Evolutionary conservation across 2,888 invertebrate species (phyloP).

Genomic region (Apeira syringaria): DNA sequence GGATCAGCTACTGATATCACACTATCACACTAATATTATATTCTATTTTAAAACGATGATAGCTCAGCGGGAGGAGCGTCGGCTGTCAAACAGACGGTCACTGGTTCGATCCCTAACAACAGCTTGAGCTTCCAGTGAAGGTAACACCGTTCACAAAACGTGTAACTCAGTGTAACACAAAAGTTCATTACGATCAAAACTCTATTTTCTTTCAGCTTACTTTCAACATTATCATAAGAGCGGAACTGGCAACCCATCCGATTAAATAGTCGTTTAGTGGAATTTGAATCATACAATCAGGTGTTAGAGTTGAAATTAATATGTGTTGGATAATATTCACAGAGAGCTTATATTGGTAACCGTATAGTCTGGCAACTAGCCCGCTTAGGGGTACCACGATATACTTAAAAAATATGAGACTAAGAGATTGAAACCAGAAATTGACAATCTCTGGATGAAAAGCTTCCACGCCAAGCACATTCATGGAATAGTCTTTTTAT

Average conservation of each 20-base stretch:
- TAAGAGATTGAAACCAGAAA: not conserved
- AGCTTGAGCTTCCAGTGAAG: too few species aligned
- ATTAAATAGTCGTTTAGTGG: not conserved
- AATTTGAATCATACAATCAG: constrained; percentile 11
- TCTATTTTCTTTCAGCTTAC: constrained; percentile 13
- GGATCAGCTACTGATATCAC: too few species aligned
- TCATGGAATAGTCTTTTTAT: too few species aligned
- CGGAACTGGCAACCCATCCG: constrained; percentile 33
- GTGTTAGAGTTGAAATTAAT: constrained; percentile 8
- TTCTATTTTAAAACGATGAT: too few species aligned
- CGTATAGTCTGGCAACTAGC: constrained; percentile 29
- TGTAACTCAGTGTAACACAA: constrained; percentile 1
- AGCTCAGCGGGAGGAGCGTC: too few species aligned
- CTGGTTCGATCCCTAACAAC: too few species aligned
- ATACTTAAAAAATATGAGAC: not conserved
- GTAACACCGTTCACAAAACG: too few species aligned
- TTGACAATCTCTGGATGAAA: not conserved
- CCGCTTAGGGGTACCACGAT: constrained; percentile 16
- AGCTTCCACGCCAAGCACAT: too few species aligned
- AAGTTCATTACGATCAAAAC: constrained; percentile 16
- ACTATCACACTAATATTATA: too few species aligned
- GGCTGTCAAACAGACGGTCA: too few species aligned
- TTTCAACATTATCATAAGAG: constrained; percentile 12
- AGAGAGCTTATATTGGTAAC: constrained; percentile 29
- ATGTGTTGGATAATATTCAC: constrained; percentile 3